A percentile compares a stretch with the other conserved stretches of the same genome.
phyloP scores from a whole-genome alignment of 2,888 invertebrate species.

The Pollenia angustigena region DNA sequence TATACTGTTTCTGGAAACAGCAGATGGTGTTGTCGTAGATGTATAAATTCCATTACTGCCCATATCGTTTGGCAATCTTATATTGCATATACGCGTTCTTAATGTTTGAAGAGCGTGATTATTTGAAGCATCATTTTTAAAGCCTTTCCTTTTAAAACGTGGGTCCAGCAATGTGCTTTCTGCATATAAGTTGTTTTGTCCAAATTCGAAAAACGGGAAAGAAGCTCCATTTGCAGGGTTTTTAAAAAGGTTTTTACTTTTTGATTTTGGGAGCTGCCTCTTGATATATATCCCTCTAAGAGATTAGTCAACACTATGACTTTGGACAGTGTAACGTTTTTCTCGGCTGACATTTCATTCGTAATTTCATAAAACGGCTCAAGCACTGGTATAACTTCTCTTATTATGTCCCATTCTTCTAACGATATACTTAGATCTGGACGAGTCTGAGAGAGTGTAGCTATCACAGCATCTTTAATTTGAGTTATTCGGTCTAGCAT shows the following conservation, averaged over 20 bases:
- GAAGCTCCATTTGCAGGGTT: neutral
- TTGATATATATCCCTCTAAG: neutral
- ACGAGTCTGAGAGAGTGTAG: constrained; percentile 28
- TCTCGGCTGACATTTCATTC: constrained; percentile 25
- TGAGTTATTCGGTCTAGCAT: constrained; percentile 47
- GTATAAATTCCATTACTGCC: neutral
- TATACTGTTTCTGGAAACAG: neutral
- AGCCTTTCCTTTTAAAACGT: constrained; percentile 35
- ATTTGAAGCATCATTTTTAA: neutral
- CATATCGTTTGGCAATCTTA: neutral
- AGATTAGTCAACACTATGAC: constrained; percentile 1
- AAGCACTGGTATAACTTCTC: neutral
- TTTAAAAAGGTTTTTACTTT: neutral
- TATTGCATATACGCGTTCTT: no score
- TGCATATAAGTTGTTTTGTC: neutral
- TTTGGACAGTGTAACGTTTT: constrained; percentile 1
- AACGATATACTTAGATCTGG: constrained; percentile 24
- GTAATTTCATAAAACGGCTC: constrained; percentile 58
- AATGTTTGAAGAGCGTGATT: no score
- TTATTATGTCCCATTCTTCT: constrained; percentile 4
- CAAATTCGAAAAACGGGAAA: neutral
- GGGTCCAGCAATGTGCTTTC: constrained; percentile 16
- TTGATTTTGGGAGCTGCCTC: neutral
- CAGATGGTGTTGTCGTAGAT: neutral
- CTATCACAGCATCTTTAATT: constrained; percentile 56